Percentiles rank a stretch among this genome's conserved stretches.
Conservation (phyloP, 2,113 vertebrate species). For the Indicator indicator region DNA sequence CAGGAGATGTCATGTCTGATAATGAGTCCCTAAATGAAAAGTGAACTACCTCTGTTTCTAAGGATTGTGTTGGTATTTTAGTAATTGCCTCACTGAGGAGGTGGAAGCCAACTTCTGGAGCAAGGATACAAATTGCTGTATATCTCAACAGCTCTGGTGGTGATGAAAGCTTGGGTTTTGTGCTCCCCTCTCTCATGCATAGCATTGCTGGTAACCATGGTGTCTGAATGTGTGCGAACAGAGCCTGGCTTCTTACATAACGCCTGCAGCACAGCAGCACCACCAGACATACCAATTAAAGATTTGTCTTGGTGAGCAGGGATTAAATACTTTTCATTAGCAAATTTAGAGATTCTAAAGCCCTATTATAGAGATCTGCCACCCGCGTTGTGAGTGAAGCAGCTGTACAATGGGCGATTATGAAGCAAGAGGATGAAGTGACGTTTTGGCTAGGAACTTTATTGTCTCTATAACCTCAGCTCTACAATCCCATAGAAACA, state of each 20-base stretch:
- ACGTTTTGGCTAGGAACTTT: neutral
- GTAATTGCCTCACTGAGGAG: neutral
- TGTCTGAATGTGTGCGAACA: fast-evolving
- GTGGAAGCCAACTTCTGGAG: neutral
- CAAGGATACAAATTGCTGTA: neutral
- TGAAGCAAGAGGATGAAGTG: constrained; percentile 27
- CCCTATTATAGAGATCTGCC: constrained; percentile 34
- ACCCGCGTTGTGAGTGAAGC: neutral
- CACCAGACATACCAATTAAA: constrained; percentile 25
- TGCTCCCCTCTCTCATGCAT: neutral
- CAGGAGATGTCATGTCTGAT: fast-evolving
- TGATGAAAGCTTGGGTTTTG: neutral
- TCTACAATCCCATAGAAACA: constrained; percentile 54
- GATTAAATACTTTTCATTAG: constrained; percentile 62
- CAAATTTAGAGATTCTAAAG: constrained; percentile 43
- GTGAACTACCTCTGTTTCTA: neutral
- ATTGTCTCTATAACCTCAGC: constrained; percentile 17
- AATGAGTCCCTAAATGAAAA: neutral
- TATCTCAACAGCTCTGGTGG: neutral
- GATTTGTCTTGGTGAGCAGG: neutral
- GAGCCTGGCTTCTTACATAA: neutral
- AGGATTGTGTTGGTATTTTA: neutral
- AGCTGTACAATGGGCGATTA: constrained; percentile 22
- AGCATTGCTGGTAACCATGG: constrained; percentile 14
- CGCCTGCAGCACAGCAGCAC: neutral